Evolutionary conservation across 2,888 invertebrate species (phyloP).

Genomic region (Yponomeuta sedellus): DNA sequence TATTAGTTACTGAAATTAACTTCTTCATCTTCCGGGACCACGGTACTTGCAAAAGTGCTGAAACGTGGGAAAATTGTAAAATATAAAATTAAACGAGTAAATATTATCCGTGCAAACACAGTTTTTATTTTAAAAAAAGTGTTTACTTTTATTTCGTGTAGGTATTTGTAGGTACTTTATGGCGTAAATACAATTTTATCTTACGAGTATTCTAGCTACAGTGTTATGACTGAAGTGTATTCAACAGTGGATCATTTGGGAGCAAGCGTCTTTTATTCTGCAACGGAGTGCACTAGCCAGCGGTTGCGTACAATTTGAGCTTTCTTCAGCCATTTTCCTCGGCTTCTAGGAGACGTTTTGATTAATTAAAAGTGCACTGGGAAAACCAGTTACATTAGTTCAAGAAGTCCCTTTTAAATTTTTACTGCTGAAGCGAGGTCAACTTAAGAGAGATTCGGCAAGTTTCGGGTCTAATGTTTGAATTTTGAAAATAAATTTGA

Average conservation of each 20-base stretch:
- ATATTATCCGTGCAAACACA: too few relatives aligned
- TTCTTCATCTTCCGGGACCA: too few relatives aligned
- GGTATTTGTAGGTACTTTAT: too few relatives aligned
- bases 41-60: too few relatives aligned
- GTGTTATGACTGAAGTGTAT: background rate
- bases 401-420: background rate
- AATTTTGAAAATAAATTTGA: too few relatives aligned
- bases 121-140: too few relatives aligned
- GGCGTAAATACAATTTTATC: too few relatives aligned
- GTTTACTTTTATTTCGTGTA: too few relatives aligned
- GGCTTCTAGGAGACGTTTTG: background rate
- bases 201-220: too few relatives aligned
- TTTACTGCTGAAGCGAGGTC: background rate
- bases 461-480: background rate
- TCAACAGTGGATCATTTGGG: background rate
- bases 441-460: background rate
- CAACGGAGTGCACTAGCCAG: background rate
- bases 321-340: background rate
- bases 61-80: too few relatives aligned
- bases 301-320: background rate
- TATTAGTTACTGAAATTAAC: too few relatives aligned
- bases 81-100: too few relatives aligned
- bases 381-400: conserved; percentile 1
- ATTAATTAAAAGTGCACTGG: background rate
- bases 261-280: background rate